phyloP scores from a whole-genome alignment of 2,113 vertebrate genomes.

The Nansenia antarctica region DNA sequence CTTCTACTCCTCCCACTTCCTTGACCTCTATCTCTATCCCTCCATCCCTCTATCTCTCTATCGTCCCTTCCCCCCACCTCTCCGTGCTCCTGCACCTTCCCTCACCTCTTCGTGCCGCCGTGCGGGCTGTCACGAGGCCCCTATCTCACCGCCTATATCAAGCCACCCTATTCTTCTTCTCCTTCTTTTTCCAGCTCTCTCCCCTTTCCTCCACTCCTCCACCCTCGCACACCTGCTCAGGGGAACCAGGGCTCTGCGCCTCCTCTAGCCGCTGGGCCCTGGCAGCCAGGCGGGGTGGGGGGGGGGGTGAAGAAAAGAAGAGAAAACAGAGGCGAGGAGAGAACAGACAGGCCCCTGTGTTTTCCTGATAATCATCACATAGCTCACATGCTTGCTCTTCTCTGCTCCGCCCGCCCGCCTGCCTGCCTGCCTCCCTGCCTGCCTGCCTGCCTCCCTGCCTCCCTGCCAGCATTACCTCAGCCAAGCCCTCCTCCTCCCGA shows the following conservation, averaged over 20 bases:
- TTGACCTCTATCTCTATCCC: too few relatives aligned
- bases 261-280: constrained; percentile 46
- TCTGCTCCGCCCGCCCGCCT: constrained; percentile 47
- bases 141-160: constrained; percentile 6
- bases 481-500: constrained; percentile 29
- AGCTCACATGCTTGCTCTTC: constrained; percentile 69
- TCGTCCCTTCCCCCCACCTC: constrained; percentile 24
- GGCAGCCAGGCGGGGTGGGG: constrained; percentile 42
- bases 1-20: too few relatives aligned
- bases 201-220: constrained; percentile 3
- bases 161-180: constrained; percentile 18
- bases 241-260: too few relatives aligned
- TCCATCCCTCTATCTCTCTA: constrained; percentile 43
- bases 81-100: background rate
- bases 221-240: constrained; percentile 73
- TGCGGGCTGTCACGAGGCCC: constrained; percentile 27
- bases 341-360: constrained; percentile 74
- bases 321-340: too few relatives aligned
- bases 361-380: constrained; percentile 76
- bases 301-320: too few relatives aligned
- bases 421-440: constrained; percentile 3
- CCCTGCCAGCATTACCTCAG: constrained; percentile 51
- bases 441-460: constrained; percentile 45
- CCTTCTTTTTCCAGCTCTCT: background rate
- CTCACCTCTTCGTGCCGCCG: constrained; percentile 16